These are phyloP conservation scores for Smittia sp. DNA, from an alignment of 2,888 invertebrate species.

Conservation along the genomic window DNA sequence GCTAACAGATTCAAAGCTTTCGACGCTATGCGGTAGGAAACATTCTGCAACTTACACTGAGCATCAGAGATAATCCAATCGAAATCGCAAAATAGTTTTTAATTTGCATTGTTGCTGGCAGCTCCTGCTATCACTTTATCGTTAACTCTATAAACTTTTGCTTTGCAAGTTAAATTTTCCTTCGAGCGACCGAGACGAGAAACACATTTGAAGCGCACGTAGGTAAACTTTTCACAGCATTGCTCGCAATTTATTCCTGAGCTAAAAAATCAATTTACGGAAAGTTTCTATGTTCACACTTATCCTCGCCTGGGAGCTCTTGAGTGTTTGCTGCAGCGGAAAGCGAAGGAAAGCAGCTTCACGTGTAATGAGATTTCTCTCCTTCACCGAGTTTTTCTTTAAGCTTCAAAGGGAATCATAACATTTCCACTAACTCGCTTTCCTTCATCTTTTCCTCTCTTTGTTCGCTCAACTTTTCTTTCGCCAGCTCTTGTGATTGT, in stretches of 20 bases:
- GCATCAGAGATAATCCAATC: not conserved
- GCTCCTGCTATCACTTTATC: not conserved
- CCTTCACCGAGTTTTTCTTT: not conserved
- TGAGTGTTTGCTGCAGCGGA: not conserved
- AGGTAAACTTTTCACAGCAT: not conserved
- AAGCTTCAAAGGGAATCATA: slow-evolving; percentile 5
- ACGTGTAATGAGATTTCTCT: not conserved
- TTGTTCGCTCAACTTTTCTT: not conserved
- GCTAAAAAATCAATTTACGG: not conserved
- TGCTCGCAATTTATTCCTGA: not conserved
- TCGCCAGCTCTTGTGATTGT: not conserved
- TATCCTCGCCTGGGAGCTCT: not conserved
- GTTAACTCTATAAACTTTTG: not conserved
- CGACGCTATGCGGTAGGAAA: too few species aligned
- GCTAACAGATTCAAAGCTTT: too few species aligned
- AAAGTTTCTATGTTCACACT: not conserved
- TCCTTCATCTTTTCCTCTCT: not conserved
- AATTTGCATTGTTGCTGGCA: not conserved
- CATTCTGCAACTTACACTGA: slow-evolving; percentile 13
- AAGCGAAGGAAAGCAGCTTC: too few species aligned
- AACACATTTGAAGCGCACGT: slow-evolving; percentile 5
- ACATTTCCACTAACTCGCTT: not conserved
- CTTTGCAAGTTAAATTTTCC: not conserved
- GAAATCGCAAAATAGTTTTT: slow-evolving; percentile 1
- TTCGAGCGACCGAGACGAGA: not conserved